These are phyloP conservation scores for Lithobius niger DNA, from an alignment of 1,140 invertebrate genomes.

Conservation along the genomic window DNA sequence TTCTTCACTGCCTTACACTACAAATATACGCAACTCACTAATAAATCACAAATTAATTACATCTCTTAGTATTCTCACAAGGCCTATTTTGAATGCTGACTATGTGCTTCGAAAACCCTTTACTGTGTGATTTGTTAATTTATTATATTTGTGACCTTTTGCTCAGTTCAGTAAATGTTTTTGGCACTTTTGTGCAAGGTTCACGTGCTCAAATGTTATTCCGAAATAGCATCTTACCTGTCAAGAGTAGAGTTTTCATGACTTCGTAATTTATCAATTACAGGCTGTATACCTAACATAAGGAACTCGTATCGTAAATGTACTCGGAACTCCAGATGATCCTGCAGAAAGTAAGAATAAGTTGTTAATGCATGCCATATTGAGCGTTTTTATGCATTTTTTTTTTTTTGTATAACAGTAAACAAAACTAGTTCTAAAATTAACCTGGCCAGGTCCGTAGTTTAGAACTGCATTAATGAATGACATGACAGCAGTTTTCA, in stretches of 20 bases:
- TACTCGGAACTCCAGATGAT: slow-evolving; percentile 86
- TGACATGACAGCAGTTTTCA: slow-evolving; percentile 96
- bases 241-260: slow-evolving; percentile 90
- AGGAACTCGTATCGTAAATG: slow-evolving; percentile 92
- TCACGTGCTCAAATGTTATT: too few species aligned
- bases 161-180: too few species aligned
- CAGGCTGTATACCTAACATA: slow-evolving; percentile 91
- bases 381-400: background rate
- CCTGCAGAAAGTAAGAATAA: slow-evolving; percentile 29
- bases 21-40: too few species aligned
- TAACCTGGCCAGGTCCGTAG: slow-evolving; percentile 79
- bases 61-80: too few species aligned
- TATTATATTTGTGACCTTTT: too few species aligned
- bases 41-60: too few species aligned
- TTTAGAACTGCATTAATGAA: slow-evolving; percentile 94
- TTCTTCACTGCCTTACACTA: too few species aligned
- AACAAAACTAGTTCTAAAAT: background rate
- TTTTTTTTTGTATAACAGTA: background rate
- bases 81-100: too few species aligned
- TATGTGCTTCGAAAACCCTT: too few species aligned
- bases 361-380: background rate
- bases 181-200: too few species aligned
- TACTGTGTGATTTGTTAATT: too few species aligned
- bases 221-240: too few species aligned
- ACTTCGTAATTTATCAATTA: slow-evolving; percentile 79